A percentile compares a stretch with the other conserved stretches of the same genome.
Conservation (phyloP, 2,797 vertebrate species). For the Pachyuromys duprasi region DNA sequence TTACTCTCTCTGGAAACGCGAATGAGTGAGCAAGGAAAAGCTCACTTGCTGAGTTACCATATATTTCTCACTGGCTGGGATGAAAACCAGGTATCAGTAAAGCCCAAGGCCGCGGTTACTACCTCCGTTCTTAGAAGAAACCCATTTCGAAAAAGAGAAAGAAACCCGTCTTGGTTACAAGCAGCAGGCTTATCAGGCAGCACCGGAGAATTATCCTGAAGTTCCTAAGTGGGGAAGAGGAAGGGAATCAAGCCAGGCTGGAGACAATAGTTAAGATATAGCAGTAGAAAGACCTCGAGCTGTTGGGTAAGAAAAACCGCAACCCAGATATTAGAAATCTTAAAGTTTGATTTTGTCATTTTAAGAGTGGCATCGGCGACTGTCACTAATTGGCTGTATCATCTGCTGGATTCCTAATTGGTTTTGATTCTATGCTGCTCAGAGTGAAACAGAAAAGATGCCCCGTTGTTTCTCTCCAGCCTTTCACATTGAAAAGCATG, state of each 20-base stretch:
- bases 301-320: background rate
- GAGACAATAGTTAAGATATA: background rate
- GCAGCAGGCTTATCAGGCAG: background rate
- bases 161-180: background rate
- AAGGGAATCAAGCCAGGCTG: constrained; percentile 31
- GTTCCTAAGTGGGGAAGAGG: background rate
- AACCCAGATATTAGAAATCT: background rate
- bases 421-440: constrained; percentile 11
- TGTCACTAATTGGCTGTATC: background rate
- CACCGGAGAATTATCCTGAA: constrained; percentile 7
- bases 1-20: constrained; percentile 88
- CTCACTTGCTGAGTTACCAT: constrained; percentile 88
- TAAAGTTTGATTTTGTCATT: constrained; percentile 27
- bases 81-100: constrained; percentile 88
- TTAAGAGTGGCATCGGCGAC: background rate
- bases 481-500: constrained; percentile 29
- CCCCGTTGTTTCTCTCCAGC: background rate
- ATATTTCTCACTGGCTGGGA: constrained; percentile 91
- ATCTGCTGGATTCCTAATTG: background rate
- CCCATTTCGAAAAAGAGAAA: background rate
- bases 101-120: background rate
- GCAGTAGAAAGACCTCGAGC: background rate
- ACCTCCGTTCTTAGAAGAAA: background rate
- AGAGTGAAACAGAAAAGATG: constrained; percentile 31
- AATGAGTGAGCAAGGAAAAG: constrained; percentile 87